Conservation (phyloP, 2,113 vertebrate genomes). For the Desmodus rotundus region DNA sequence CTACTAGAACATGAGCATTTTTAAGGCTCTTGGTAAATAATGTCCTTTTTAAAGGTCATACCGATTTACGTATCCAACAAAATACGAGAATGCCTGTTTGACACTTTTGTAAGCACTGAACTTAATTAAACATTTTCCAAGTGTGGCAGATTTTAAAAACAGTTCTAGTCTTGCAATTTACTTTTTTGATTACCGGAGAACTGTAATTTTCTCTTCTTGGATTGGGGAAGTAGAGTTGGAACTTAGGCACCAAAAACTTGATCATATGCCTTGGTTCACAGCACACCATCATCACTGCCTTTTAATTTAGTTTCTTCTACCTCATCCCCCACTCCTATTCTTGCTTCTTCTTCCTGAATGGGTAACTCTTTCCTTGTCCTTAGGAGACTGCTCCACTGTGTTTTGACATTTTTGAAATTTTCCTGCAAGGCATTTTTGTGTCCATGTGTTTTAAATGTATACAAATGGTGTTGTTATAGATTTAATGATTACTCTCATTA, state of each 20-base stretch:
- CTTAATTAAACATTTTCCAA: background rate
- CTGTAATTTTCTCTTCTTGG: background rate
- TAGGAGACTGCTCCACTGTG: background rate
- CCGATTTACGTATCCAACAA: background rate
- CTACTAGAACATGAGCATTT: background rate
- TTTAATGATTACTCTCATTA: background rate
- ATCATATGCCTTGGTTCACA: background rate
- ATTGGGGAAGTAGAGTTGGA: background rate
- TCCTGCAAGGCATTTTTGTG: background rate
- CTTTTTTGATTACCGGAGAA: background rate
- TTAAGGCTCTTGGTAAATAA: slow-evolving; percentile 14
- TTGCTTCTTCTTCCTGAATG: background rate
- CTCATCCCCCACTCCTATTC: background rate
- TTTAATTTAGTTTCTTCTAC: background rate
- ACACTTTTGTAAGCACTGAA: background rate
- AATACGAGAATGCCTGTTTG: background rate
- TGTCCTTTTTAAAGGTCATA: background rate
- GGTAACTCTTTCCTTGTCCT: background rate
- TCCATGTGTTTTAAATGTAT: background rate
- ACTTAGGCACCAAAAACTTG: background rate
- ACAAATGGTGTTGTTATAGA: background rate
- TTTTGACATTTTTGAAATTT: background rate
- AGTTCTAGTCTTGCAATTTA: background rate
- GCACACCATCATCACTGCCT: background rate
- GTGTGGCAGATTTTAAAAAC: background rate